Base-by-base conservation (phyloP, 2,888 invertebrate genomes). In the Zonitis immaculata region DNA sequence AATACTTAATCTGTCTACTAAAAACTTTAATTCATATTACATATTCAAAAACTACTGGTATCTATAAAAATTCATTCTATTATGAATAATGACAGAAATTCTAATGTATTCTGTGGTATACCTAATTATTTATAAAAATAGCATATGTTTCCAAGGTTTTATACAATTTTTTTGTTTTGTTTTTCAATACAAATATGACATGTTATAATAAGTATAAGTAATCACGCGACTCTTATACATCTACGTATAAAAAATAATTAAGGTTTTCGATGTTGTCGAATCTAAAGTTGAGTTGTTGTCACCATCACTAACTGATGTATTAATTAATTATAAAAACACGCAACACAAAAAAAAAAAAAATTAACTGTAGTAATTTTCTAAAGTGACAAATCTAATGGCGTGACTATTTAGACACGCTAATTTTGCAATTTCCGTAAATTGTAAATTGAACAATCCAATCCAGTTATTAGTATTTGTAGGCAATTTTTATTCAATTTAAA, bases 371-470 rank as follows among this genome's bases (percentile, higher is more conserved):
- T n/a, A n/a, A n/a, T n/a, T 39, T 39, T 39, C 18, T n/a, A 39
- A 39, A 39, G n/a, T 39, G 20, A 39, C 39, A 39, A 39, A 39
- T 18, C 26, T 35, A 25, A 46, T 51, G 27, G 51, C 51, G 51
- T 51, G 51, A 46, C 51, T 20, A 25, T 11, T 26, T 46, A 35
- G 44, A 11, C 25, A 32, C 30, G 51, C 51, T 51, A 51, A 51
- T 51, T 42, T 47, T 42, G 46, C 42, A 18, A 46, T 46, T 46
- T 46, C 42, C 35, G 46, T 47, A 42, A 51, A 32, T 47, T 51
- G 47, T 51, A 39, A 4, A 26, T 26, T 26, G 26, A 8, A 26
- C 5, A 26, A 7, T 26, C 7, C 8, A n/a, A n/a, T 26, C 6
- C 8, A 26, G 26, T 7, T 6, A 26, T 1, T 7, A 26, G n/a